Conservation (phyloP, 2,113 vertebrate species). For the Euleptes europaea region DNA sequence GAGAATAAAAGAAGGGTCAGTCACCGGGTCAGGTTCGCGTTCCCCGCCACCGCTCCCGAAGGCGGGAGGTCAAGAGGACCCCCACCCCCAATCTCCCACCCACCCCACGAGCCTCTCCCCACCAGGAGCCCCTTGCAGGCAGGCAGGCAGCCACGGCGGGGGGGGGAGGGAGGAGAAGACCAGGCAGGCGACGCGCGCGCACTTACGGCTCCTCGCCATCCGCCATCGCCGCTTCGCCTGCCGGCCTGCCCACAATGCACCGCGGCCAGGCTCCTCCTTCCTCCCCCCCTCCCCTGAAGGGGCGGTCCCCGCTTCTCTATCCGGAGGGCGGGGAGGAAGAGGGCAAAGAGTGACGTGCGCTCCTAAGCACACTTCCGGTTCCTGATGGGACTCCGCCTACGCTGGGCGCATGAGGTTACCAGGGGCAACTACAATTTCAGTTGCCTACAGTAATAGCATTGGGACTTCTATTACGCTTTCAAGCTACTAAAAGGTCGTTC, state of each 20-base stretch:
- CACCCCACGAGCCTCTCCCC: not conserved
- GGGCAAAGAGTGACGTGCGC: not conserved
- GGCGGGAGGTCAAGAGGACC: conserved; percentile 61
- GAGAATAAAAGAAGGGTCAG: conserved; percentile 93
- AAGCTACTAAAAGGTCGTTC: no score
- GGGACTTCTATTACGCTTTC: no score
- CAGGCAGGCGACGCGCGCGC: conserved; percentile 60
- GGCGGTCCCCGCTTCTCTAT: not conserved
- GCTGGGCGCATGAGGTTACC: no score
- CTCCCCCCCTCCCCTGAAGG: no score
- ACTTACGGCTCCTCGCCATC: conserved; percentile 97
- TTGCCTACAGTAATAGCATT: no score
- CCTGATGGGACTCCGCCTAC: no score
- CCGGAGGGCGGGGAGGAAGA: not conserved
- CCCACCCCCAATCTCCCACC: no score
- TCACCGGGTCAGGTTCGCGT: conserved; percentile 48
- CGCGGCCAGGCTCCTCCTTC: not conserved
- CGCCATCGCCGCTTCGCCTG: conserved; percentile 83
- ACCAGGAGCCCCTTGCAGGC: not conserved
- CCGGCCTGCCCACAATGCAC: conserved; percentile 57
- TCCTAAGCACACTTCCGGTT: no score
- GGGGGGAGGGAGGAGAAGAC: conserved; percentile 30
- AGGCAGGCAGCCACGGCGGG: conserved; percentile 34
- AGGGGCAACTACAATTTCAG: no score
- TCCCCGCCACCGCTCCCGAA: conserved; percentile 69